Conservation (phyloP, 1,140 invertebrate species). For the Rhagoletis pomonella region DNA sequence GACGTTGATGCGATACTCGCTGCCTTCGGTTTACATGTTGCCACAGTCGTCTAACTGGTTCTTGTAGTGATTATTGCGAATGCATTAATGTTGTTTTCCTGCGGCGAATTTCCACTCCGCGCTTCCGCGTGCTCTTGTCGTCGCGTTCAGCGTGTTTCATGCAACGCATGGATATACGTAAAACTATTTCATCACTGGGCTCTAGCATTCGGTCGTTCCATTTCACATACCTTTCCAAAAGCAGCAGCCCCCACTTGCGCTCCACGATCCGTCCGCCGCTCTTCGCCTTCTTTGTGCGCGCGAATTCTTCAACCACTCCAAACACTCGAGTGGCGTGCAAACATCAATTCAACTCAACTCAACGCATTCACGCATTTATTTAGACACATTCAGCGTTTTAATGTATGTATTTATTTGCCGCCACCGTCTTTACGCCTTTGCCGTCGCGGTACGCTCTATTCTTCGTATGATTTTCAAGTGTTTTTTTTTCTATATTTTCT, state of each 20-base stretch:
- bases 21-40: background rate
- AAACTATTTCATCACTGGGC: background rate
- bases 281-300: background rate
- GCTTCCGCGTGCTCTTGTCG: background rate
- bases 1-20: background rate
- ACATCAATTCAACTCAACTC: background rate
- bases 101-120: background rate
- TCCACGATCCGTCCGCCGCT: background rate
- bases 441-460: background rate
- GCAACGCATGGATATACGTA: background rate
- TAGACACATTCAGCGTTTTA: constrained; percentile 7
- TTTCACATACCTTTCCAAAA: constrained; percentile 15
- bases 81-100: constrained; percentile 11
- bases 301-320: background rate
- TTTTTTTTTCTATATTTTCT: background rate
- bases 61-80: constrained; percentile 10
- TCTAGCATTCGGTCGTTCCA: background rate
- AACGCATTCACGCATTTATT: constrained; percentile 25
- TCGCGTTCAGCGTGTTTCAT: background rate
- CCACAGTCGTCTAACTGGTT: constrained; percentile 25
- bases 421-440: background rate
- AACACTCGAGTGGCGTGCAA: background rate
- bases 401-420: background rate
- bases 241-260: background rate
- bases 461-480: background rate